Base-by-base conservation (phyloP, 2,113 vertebrate species). In the Sphaerodactylus townsendi region DNA sequence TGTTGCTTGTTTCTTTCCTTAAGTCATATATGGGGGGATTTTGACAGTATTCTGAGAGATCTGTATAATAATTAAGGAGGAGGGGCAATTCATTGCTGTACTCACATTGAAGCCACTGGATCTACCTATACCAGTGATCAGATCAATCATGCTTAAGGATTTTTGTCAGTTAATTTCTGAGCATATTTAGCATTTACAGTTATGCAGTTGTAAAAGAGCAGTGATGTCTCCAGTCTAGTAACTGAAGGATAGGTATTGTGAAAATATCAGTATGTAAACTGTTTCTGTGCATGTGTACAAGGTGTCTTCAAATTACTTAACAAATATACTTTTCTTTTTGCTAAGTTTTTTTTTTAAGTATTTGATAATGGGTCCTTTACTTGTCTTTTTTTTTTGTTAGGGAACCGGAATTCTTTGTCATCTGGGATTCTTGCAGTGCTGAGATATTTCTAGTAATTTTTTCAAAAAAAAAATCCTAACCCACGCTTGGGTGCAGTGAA, bases 371-470 rank as follows among this genome's bases (percentile, higher is more conserved):
- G 19, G 46, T 72, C 77, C 44, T 65, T 50, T 79, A n/a, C 2
- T 1, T 59, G n/a, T 5, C 44, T 37, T 37, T 50, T 21, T 75
- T 37, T 37, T 50, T 21, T 75, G 6, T 1, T 70, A 39, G 44
- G 6, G 10, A 56, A 39, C 41, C 33, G 48, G 83, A 75, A 41
- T 17, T 0, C 37, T 88, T 14, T 28, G 41, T 17, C 28, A 50
- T 66, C 76, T 85, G 48, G 21, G 39, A 41, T 77, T 39, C 0
- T 0, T 79, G 81, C 0, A 2, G 39, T 76, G 53, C 75, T 79
- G 50, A 48, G 1, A 4, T 44, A 28, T 91, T 89, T 82, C 88
- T 84, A 87, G 80, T 17, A 53, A 39, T 77, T 86, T 68, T 14
- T 87, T 53, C 0, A 77, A 81, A 86, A 88, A 77, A 81, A 86